Evolutionary conservation across 2,888 invertebrate genomes (phyloP).

Genomic region (Agriopis marginaria): DNA sequence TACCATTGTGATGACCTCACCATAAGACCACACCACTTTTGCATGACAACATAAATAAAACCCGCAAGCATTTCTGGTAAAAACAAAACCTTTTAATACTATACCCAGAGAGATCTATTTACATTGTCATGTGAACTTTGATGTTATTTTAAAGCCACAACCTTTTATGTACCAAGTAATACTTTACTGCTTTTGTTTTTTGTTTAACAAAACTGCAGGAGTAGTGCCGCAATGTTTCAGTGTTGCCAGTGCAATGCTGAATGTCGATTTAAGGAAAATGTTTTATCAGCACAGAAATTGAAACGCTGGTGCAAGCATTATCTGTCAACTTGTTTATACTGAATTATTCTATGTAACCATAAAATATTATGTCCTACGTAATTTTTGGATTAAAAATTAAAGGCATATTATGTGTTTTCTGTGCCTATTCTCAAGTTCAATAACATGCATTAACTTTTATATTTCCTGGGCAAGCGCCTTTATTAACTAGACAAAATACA

Average conservation of each 20-base stretch:
- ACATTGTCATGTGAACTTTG: conserved; percentile 72
- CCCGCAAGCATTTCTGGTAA: conserved; percentile 31
- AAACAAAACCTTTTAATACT: conserved; percentile 16
- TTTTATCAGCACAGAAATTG: conserved; percentile 68
- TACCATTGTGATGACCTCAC: conserved; percentile 80
- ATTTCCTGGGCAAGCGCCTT: no score
- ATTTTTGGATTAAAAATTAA: conserved; percentile 83
- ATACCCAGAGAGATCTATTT: conserved; percentile 49
- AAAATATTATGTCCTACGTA: conserved; percentile 84
- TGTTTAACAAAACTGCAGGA: conserved; percentile 65
- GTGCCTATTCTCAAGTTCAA: background rate
- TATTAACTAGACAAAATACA: no score
- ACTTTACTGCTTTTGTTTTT: conserved; percentile 67
- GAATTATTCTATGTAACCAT: conserved; percentile 84
- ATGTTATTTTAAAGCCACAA: conserved; percentile 60
- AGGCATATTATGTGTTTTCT: conserved; percentile 51
- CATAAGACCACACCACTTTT: conserved; percentile 64
- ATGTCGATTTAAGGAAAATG: conserved; percentile 70
- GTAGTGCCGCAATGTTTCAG: conserved; percentile 61
- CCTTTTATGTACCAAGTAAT: conserved; percentile 70
- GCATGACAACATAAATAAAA: conserved; percentile 68
- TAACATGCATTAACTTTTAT: no score
- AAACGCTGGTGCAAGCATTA: conserved; percentile 75
- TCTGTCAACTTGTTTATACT: conserved; percentile 81
- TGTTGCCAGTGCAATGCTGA: conserved; percentile 62